Base-by-base conservation (phyloP, 30 jellyfish, hydroid and myxozoan genomes). In the Mastigias papua region DNA sequence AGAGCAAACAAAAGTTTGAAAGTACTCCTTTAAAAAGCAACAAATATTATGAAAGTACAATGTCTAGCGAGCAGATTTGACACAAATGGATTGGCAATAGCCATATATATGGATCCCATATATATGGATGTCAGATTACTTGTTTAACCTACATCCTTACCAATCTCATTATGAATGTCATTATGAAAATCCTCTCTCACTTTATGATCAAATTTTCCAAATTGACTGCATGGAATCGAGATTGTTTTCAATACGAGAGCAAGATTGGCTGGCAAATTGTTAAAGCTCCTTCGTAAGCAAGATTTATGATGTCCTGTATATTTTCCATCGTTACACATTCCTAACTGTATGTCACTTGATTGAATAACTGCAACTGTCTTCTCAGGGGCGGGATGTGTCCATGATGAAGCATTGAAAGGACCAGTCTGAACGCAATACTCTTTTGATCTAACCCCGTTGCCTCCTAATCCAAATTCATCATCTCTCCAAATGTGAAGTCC, bases 401-500 rank as follows among this genome's bases (percentile, higher is more conserved):
- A 83, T 35, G 46, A 50, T 11, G 70, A 60, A 2, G 33, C 71
- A n/a, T 66, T 34, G 81, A 83, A 83, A 0, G 93, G 93, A n/a
- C 93, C 93, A 32, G 93, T 69, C 19, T 31, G 67, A 1, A 83
- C 93, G 58, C 93, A 83, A 46, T 34, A 83, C 8, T 61, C 23
- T 11, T 34, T 64, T 13, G 61, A 5, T 51, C 7, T 20, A 10
- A 17, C 32, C 17, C 93, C 93, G 28, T 83, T 54, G 37, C 93
- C 93, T 16, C 93, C 93, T 3, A 83, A 51, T 25, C 93, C 93
- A 54, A 84, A 70, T 34, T 83, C 93, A 26, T 83, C 93, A 17
- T 83, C 72, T 61, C 86, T 83, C 93, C 93, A 83, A 57, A 83
- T 83, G 33, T 83, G 93, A 30, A 50, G 73, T 34, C 93, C 93